Base-by-base conservation (phyloP, 1,140 invertebrate species). In the Andricus grossulariae region DNA sequence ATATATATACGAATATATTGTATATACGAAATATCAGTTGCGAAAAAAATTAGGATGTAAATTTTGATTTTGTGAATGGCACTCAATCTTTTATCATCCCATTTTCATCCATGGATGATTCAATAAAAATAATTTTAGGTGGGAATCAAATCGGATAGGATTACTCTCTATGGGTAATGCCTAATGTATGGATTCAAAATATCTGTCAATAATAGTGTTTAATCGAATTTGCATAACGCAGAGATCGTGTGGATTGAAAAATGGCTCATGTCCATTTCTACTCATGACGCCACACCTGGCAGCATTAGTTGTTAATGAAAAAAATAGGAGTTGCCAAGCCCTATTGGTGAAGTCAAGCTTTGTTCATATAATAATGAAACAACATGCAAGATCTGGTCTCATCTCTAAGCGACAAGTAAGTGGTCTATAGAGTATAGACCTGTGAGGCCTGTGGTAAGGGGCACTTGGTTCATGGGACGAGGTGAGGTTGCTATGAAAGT, bases 401-500 rank as follows among this genome's bases (percentile, higher is more conserved):
- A 71, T 79, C 82, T 81, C 76, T 72, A 75, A 80, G 45, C 71
- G 15, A 52, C 71, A 70, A 73, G 75, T 78, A 75, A 80, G 78
- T 76, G 60, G 39, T 66, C 25, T 39, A 66, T 39, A 25, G 16
- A 32, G 13, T 32, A 60, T 39, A 66, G 21, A 66, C 32, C 21
- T 39, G 13, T 3, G 10, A 66, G 60, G 39, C 12, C 25, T 66
- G 13, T 45, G 25, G 60, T 39, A 10, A 66, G 60, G 13, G 60
- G 60, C 25, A 16, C 60, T 39, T 66, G 60, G 25, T 39, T 66
- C 80, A 81, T 78, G 80, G 78, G 76, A 78, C 78, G 80, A 77
- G 76, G 82, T 71, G 57, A 81, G 82, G 71, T 75, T 82, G 85
- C 83, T 83, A 78, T 79, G 86, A 88, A 88, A 88, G 87, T 88